A percentile compares a stretch with the other conserved stretches of the same genome.
These are phyloP conservation scores for Drosophila lutescens DNA, from an alignment of 2,888 invertebrate genomes.

Conservation along the genomic window DNA sequence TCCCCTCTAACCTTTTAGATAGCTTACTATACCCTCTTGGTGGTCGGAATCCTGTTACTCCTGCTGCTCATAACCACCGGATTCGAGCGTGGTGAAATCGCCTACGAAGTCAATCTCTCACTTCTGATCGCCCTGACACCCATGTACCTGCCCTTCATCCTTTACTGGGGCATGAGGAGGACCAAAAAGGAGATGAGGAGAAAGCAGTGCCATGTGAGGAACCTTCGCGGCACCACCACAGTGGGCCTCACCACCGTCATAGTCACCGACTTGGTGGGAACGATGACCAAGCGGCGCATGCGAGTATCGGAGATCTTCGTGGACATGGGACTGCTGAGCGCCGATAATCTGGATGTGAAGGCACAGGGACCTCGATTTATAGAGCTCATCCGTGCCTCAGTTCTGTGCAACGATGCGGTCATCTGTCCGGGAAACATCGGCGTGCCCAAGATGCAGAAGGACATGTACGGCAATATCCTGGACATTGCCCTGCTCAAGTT, in stretches of 20 bases:
- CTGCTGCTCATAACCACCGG: slow-evolving; percentile 1
- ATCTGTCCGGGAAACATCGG: slow-evolving; percentile 38
- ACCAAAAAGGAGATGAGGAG: slow-evolving; percentile 1
- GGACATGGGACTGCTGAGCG: slow-evolving; percentile 14
- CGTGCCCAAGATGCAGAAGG: slow-evolving; percentile 39
- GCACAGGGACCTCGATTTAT: background rate
- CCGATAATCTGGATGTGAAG: fast-evolving
- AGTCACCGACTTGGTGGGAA: slow-evolving; percentile 41
- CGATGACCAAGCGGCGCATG: slow-evolving; percentile 41
- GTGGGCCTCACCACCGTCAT: slow-evolving; percentile 61
- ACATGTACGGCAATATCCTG: slow-evolving; percentile 38
- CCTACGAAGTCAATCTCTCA: slow-evolving; percentile 30
- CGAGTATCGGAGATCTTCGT: slow-evolving; percentile 55
- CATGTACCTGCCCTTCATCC: slow-evolving; percentile 41
- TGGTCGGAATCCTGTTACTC: slow-evolving; percentile 10
- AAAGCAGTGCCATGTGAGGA: slow-evolving; percentile 41
- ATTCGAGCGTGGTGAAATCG: background rate
- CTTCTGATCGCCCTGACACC: slow-evolving; percentile 45
- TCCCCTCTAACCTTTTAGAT: background rate
- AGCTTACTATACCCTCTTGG: background rate
- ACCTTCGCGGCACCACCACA: slow-evolving; percentile 48
- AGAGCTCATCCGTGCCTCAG: slow-evolving; percentile 36
- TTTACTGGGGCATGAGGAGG: slow-evolving; percentile 42
- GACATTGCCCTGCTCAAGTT: slow-evolving; percentile 52
- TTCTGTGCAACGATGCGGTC: slow-evolving; percentile 58